phyloP scores from a whole-genome alignment of 1,140 invertebrate genomes.

The Trichomalopsis sarcophagae region DNA sequence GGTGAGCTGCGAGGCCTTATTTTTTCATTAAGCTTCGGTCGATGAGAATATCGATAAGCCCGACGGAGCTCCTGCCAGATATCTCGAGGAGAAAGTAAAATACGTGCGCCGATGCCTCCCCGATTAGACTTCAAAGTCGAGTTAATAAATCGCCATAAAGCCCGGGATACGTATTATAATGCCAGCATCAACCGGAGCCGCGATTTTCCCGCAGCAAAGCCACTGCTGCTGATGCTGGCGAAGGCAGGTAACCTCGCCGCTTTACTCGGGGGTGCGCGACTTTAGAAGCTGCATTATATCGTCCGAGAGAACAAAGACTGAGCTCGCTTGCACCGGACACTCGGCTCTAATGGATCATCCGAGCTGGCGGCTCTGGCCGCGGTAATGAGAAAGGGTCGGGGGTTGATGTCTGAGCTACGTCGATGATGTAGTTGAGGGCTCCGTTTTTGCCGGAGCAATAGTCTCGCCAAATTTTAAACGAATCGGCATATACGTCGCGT shows the following conservation, averaged over 20 bases:
- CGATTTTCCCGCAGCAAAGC: no score
- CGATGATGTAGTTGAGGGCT: no score
- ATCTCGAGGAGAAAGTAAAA: no score
- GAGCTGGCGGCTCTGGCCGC: background rate
- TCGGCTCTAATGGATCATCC: background rate
- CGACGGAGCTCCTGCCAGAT: no score
- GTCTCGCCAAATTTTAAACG: no score
- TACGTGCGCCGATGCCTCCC: background rate
- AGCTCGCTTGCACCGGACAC: background rate
- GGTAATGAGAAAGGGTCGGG: background rate
- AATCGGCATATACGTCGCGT: no score
- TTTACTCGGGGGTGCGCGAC: background rate
- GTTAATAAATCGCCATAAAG: constrained; percentile 1
- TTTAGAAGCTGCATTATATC: background rate
- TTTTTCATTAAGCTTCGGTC: no score
- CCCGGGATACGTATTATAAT: background rate
- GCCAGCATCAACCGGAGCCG: background rate
- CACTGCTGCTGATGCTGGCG: no score
- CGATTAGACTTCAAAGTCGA: constrained; percentile 1
- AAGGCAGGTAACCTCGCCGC: background rate
- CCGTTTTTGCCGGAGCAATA: no score
- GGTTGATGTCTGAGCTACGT: background rate
- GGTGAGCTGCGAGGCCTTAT: constrained; percentile 8
- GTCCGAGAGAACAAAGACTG: background rate
- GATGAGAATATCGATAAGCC: no score